phyloP scores from a whole-genome alignment of 2,888 invertebrate species.

The Pardosa pseudoannulata region DNA sequence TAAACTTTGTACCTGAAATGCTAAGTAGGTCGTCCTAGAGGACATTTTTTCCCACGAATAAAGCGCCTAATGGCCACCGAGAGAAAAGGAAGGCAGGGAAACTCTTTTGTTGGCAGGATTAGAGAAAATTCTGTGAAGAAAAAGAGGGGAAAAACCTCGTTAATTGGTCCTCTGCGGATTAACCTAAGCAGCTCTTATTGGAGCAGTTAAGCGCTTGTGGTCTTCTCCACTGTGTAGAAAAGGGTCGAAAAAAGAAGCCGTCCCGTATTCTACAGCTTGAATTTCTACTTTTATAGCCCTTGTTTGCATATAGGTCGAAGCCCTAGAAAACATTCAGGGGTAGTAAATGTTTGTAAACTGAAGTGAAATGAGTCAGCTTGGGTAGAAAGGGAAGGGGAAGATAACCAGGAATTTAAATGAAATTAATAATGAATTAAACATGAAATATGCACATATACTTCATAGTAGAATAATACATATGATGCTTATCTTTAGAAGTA shows the following conservation, averaged over 20 bases:
- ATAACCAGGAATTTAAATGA: not conserved
- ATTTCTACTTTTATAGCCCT: slow-evolving; percentile 7
- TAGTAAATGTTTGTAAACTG: slow-evolving; percentile 19
- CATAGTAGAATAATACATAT: no score
- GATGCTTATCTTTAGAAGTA: no score
- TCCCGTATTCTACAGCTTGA: not conserved
- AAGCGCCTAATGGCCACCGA: not conserved
- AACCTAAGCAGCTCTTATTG: slow-evolving; percentile 12
- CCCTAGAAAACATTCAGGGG: not conserved
- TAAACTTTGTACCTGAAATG: slow-evolving; percentile 1
- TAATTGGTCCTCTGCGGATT: slow-evolving; percentile 27
- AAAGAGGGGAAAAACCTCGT: not conserved
- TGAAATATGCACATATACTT: slow-evolving; percentile 9
- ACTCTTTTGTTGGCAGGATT: slow-evolving; percentile 9
- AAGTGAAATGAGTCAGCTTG: not conserved
- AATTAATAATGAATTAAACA: not conserved
- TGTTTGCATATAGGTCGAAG: slow-evolving; percentile 17
- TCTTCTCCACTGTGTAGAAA: not conserved
- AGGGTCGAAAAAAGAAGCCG: slow-evolving; percentile 7
- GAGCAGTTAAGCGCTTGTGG: slow-evolving; percentile 21
- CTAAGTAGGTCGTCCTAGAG: slow-evolving; percentile 15
- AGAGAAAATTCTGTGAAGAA: not conserved
- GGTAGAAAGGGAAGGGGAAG: not conserved
- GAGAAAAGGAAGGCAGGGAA: not conserved
- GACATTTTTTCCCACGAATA: slow-evolving; percentile 15